Evolutionary conservation across 1,140 invertebrate species (phyloP).

Genomic region (Halotydeus destructor): DNA sequence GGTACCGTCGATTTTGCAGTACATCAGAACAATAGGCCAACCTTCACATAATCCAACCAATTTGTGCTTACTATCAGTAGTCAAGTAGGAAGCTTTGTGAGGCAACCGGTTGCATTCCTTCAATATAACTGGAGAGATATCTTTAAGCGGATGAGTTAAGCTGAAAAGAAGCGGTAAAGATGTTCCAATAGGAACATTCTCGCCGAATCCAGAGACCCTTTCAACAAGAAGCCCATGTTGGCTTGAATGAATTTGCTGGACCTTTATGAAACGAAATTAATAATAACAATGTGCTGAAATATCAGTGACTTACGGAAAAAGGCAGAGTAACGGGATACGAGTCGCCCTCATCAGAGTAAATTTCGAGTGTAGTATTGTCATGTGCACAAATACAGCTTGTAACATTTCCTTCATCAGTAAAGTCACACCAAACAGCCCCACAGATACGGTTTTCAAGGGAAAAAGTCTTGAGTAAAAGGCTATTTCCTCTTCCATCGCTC

Average conservation of each 20-base stretch:
- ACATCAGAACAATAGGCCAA: slow-evolving; percentile 45
- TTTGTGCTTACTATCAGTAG: slow-evolving; percentile 36
- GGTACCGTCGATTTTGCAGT: slow-evolving; percentile 45
- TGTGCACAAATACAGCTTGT: slow-evolving; percentile 41
- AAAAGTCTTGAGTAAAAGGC: slow-evolving; percentile 35
- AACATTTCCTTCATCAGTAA: slow-evolving; percentile 18
- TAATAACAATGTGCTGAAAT: slow-evolving; percentile 5
- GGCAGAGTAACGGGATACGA: slow-evolving; percentile 59
- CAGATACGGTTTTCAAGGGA: slow-evolving; percentile 55
- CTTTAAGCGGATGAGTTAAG: slow-evolving; percentile 63
- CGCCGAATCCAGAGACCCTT: slow-evolving; percentile 15
- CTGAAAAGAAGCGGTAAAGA: slow-evolving; percentile 45
- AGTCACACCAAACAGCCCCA: slow-evolving; percentile 58
- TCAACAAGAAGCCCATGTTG: slow-evolving; percentile 55
- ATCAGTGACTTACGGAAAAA: slow-evolving; percentile 44
- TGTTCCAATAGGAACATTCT: background rate
- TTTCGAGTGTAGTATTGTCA: slow-evolving; percentile 48
- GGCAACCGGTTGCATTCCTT: background rate
- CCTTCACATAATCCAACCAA: slow-evolving; percentile 39
- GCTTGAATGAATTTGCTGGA: slow-evolving; percentile 42
- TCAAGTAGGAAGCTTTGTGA: slow-evolving; percentile 22
- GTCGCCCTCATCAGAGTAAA: slow-evolving; percentile 54
- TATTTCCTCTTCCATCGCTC: slow-evolving; percentile 23
- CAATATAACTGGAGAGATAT: slow-evolving; percentile 52
- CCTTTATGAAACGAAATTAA: slow-evolving; percentile 21